Base-by-base conservation (phyloP, 1,140 invertebrate species). In the Atta cephalotes region DNA sequence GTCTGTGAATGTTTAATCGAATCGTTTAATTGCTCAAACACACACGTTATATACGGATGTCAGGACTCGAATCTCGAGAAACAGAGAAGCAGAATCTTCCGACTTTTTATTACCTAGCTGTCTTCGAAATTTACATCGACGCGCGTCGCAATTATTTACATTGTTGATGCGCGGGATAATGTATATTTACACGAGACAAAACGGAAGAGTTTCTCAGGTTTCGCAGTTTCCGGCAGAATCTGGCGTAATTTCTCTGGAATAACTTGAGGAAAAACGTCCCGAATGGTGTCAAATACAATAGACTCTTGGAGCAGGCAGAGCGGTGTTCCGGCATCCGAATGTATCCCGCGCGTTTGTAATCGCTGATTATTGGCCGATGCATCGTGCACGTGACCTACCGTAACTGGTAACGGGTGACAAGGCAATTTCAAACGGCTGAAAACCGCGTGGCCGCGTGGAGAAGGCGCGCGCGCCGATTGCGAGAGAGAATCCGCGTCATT, bases 361-460 rank as follows among this genome's bases (percentile, higher is more conserved):
- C 88, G 87, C 58, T 80, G 90, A 92, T 91, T 91, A 91, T 92
- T 91, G 89, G 90, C 77, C 85, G 82, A 80, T 70, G 72, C 80
- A 89, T 89, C 88, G 90, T 82, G 82, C 93, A 94, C 93, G 93
- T 93, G 93, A 93, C 92, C 92, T 92, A 87, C 87, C 86, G 79
- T 93, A 92, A 94, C 92, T 85, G 89, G 85, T 88, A 92, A 94
- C 92, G 86, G 89, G 85, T 89, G 86, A 92, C 90, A 86, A 39
- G 80, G 70, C 77, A 12, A 86, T 88, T 93, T 93, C 77, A 88
- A 25, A 85, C 89, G 90, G 85, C 87, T 85, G 85, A 87, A 92
- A 92, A 91, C 88, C 90, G 88, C 87, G 88, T 79, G 88, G 76
- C 62, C 80, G 88, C 79, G 45, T 62, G 86, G 76, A 76, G 3